phyloP scores from a whole-genome alignment of 35 echinoderm and acorn worm species.

The Anneissia japonica region DNA sequence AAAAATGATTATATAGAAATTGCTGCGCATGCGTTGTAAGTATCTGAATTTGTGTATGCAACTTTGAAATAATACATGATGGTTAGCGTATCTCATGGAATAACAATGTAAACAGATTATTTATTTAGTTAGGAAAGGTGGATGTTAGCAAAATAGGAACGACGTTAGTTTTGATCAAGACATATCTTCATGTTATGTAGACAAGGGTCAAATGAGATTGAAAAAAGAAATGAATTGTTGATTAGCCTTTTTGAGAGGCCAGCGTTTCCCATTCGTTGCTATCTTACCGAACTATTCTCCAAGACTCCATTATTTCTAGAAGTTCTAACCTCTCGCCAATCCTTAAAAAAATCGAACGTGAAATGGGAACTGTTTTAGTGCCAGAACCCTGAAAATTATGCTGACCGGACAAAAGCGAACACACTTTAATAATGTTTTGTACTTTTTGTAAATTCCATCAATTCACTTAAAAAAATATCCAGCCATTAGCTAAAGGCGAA shows the following conservation, averaged over 20 bases:
- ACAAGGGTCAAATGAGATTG: background rate
- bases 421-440: no score
- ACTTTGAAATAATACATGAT: background rate
- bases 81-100: no score
- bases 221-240: background rate
- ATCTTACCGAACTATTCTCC: background rate
- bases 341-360: background rate
- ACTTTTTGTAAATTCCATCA: no score
- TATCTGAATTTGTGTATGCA: background rate
- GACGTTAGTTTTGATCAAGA: background rate
- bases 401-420: no score
- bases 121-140: background rate
- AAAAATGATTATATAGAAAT: no score
- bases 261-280: background rate
- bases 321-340: background rate
- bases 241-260: background rate
- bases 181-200: background rate
- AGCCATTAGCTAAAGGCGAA: no score
- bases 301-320: background rate
- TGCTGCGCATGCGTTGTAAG: background rate
- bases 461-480: no score
- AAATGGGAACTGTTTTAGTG: background rate
- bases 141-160: background rate
- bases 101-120: background rate
- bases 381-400: no score